phyloP scores from a whole-genome alignment of 53 echinoderm and acorn worm genomes.

The Holothuria leucospilota region DNA sequence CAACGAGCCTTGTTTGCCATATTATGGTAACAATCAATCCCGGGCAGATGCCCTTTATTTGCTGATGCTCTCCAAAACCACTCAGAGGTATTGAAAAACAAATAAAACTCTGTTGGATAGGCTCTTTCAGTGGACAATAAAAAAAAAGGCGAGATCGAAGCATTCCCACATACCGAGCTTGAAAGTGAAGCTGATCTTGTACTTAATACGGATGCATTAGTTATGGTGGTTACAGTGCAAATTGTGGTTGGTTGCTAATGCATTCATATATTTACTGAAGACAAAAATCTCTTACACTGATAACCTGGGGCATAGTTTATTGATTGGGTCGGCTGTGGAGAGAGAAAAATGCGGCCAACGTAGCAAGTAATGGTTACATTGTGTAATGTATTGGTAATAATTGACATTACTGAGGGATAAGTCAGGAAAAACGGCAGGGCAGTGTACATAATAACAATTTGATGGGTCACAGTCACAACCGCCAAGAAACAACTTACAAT shows the following conservation, averaged over 20 bases:
- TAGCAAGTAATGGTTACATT: not conserved
- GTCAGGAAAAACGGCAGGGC: no score
- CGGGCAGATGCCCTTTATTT: conserved; percentile 31
- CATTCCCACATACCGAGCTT: not conserved
- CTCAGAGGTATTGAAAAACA: conserved; percentile 35
- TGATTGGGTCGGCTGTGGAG: conserved; percentile 4
- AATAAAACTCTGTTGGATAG: conserved; percentile 11
- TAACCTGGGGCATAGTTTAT: not conserved
- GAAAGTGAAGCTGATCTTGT: conserved; percentile 4
- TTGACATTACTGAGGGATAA: not conserved
- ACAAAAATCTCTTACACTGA: not conserved
- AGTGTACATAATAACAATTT: no score
- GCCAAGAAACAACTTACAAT: no score
- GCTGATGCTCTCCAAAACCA: conserved; percentile 30
- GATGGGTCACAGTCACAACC: no score
- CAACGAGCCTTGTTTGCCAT: not conserved
- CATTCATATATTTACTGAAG: conserved; percentile 29
- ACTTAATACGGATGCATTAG: conserved; percentile 8
- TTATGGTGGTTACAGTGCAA: no score
- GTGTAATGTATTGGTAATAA: not conserved
- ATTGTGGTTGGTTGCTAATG: conserved; percentile 12
- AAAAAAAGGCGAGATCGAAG: not conserved
- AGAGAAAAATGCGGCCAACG: not conserved
- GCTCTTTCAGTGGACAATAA: not conserved
- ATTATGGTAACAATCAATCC: conserved; percentile 18